These are phyloP conservation scores for Nezara viridula DNA, from an alignment of 2,888 invertebrate species.

Conservation along the genomic window DNA sequence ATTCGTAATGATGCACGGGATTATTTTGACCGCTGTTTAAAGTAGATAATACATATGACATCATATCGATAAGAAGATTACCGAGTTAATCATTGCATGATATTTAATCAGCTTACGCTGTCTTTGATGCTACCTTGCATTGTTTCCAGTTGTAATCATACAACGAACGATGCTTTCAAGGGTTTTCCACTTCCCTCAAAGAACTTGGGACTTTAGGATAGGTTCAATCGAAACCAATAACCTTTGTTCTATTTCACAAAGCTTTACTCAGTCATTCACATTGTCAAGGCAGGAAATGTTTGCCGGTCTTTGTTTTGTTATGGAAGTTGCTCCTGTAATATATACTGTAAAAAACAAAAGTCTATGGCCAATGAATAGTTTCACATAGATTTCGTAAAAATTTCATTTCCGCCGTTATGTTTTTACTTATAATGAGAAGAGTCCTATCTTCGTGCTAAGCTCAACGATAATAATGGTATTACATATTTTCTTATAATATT, in stretches of 20 bases:
- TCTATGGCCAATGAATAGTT: too few relatives aligned
- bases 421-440: too few relatives aligned
- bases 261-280: neutral
- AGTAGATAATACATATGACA: too few relatives aligned
- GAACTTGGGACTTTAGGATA: neutral
- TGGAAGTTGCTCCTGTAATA: too few relatives aligned
- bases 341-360: too few relatives aligned
- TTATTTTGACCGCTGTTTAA: too few relatives aligned
- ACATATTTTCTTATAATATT: too few relatives aligned
- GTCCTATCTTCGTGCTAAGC: too few relatives aligned
- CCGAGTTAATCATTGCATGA: neutral
- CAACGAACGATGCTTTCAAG: neutral
- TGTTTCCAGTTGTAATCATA: neutral
- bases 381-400: too few relatives aligned
- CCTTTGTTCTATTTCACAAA: neutral
- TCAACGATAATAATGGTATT: too few relatives aligned
- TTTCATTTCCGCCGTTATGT: too few relatives aligned
- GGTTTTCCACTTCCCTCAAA: neutral
- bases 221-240: neutral
- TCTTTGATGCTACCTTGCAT: neutral
- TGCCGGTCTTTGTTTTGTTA: neutral
- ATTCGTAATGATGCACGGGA: too few relatives aligned
- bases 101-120: neutral
- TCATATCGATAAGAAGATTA: neutral
- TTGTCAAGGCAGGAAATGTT: neutral